A percentile compares a stretch with the other conserved stretches of the same genome.
These are phyloP conservation scores for Baccha elongata DNA, from an alignment of 2,888 invertebrate species.

Conservation along the genomic window DNA sequence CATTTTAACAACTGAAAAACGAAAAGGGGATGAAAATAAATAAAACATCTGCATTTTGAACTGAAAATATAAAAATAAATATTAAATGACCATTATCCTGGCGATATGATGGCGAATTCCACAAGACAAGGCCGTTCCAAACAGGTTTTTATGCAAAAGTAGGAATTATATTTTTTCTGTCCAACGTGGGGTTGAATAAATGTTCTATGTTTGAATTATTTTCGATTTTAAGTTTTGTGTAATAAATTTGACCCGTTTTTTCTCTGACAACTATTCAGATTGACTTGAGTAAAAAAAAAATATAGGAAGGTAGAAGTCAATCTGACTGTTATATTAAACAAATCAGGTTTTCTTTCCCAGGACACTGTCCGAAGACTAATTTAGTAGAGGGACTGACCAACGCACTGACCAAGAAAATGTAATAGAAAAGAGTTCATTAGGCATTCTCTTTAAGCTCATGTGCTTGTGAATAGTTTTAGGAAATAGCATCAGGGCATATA, in stretches of 20 bases:
- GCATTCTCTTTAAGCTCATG: not conserved
- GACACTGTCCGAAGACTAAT: constrained; percentile 7
- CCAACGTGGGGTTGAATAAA: constrained; percentile 17
- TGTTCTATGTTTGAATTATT: constrained; percentile 4
- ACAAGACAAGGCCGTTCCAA: not conserved
- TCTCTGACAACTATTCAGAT: not conserved
- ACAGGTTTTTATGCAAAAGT: not conserved
- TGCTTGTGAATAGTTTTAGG: not conserved
- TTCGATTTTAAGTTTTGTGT: not conserved
- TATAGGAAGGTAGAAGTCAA: not conserved
- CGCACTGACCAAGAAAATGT: constrained; percentile 35
- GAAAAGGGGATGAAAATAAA: constrained; percentile 18
- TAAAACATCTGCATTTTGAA: constrained; percentile 38
- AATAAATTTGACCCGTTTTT: constrained; percentile 16
- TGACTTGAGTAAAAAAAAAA: not conserved
- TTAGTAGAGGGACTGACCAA: constrained; percentile 24
- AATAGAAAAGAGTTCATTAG: constrained; percentile 38
- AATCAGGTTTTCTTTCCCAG: constrained; percentile 65
- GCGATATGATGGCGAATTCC: not conserved
- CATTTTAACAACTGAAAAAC: not conserved
- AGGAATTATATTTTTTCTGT: not conserved
- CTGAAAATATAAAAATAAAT: not conserved
- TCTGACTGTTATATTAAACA: constrained; percentile 41
- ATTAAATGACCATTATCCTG: not conserved
- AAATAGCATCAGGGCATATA: not conserved